Conservation (phyloP, 2,113 vertebrate genomes). For the Mandrillus leucophaeus region DNA sequence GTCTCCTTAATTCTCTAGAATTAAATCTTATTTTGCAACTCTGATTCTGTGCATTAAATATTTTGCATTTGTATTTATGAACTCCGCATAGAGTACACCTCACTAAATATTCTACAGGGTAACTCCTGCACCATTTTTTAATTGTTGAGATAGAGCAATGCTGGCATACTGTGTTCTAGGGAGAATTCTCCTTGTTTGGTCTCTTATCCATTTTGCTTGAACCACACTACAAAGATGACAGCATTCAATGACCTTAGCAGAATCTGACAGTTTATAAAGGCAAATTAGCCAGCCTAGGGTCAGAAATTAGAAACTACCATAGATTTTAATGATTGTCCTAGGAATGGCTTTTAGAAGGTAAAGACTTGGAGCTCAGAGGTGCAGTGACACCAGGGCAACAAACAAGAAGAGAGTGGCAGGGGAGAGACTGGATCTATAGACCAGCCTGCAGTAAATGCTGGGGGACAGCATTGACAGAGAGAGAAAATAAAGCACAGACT, state of each 20-base stretch:
- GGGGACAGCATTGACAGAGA: background rate
- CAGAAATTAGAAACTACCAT: slow-evolving; percentile 6
- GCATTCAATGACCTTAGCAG: slow-evolving; percentile 43
- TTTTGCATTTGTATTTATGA: slow-evolving; percentile 13
- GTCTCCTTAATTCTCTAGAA: background rate
- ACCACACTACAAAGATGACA: slow-evolving; percentile 30
- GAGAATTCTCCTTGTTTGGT: slow-evolving; percentile 7
- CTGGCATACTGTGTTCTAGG: background rate
- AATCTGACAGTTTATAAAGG: slow-evolving; percentile 51
- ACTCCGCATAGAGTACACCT: background rate
- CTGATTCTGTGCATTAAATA: background rate
- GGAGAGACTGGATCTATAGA: background rate
- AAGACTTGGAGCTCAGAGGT: background rate
- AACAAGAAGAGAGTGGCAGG: background rate
- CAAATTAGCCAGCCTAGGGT: background rate
- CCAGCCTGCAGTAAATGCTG: background rate
- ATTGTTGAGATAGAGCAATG: background rate
- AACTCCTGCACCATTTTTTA: background rate
- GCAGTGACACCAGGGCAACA: background rate
- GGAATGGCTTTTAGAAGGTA: slow-evolving; percentile 7
- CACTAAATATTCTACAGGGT: background rate
- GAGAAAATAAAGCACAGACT: background rate
- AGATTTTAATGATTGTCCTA: background rate
- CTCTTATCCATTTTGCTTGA: slow-evolving; percentile 52
- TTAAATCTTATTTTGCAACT: slow-evolving; percentile 3